phyloP scores from a whole-genome alignment of 2,797 vertebrate species.

The Cossypha niveicapilla region DNA sequence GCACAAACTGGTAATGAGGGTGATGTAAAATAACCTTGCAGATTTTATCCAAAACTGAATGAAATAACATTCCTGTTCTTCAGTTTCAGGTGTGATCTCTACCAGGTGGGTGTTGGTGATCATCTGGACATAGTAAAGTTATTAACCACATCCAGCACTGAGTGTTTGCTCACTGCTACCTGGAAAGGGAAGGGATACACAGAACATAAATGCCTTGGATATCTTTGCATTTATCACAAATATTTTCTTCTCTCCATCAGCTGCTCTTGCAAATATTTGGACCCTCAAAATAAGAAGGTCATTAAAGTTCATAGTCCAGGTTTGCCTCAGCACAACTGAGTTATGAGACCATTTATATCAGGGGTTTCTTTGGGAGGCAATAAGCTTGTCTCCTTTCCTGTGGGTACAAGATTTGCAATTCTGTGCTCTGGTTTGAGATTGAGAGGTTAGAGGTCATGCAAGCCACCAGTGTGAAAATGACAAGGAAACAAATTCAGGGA shows the following conservation, averaged over 20 bases:
- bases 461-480: background rate
- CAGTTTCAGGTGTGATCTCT: background rate
- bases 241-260: background rate
- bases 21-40: background rate
- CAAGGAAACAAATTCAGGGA: background rate
- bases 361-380: background rate
- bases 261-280: background rate
- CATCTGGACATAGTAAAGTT: background rate
- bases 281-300: background rate
- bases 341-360: background rate
- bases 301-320: background rate
- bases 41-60: background rate
- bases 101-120: background rate
- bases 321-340: background rate
- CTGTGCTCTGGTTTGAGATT: background rate
- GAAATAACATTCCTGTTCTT: background rate
- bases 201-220: accelerated
- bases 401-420: background rate
- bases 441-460: background rate
- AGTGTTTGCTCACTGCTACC: background rate
- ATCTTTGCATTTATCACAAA: background rate
- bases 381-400: background rate
- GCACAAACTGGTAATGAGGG: background rate
- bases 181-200: background rate
- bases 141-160: background rate